A percentile compares a stretch with the other conserved stretches of the same genome.
Conservation (phyloP, 1,140 invertebrate species). For the Acyrthosiphon pisum region DNA sequence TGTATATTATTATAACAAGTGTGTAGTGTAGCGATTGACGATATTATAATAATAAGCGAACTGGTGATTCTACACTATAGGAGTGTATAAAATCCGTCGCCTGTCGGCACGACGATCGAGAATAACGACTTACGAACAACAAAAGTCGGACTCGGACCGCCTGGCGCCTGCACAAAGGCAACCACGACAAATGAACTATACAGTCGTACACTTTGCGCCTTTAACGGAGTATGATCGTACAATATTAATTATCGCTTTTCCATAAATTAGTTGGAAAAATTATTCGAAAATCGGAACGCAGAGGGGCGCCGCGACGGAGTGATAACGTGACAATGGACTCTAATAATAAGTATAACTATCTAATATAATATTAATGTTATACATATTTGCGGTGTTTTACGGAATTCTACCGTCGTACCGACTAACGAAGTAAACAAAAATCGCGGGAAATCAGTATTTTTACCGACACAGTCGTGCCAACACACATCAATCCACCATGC, state of each 20-base stretch:
- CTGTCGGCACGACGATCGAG: too few relatives aligned
- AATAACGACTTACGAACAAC: neutral
- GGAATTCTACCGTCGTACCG: neutral
- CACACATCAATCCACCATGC: neutral
- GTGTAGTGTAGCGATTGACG: neutral
- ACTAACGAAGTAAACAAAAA: conserved; percentile 30
- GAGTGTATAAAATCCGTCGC: too few relatives aligned
- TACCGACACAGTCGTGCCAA: neutral
- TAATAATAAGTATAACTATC: neutral
- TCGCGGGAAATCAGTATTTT: conserved; percentile 35
- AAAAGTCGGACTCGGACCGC: neutral
- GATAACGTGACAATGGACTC: neutral
- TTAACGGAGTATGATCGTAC: neutral
- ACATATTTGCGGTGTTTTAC: too few relatives aligned
- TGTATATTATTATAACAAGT: too few relatives aligned
- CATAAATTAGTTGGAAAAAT: neutral
- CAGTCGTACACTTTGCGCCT: conserved; percentile 3
- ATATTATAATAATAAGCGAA: neutral
- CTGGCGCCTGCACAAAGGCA: neutral
- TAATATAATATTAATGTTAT: neutral
- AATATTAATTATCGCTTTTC: neutral
- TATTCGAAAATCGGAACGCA: neutral
- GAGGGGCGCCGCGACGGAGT: neutral
- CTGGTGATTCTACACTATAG: neutral
- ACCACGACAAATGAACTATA: neutral